A percentile compares a stretch with the other conserved stretches of the same genome.
Evolutionary conservation across 1,140 invertebrate species (phyloP).

Genomic region (Bombus waltoni): DNA sequence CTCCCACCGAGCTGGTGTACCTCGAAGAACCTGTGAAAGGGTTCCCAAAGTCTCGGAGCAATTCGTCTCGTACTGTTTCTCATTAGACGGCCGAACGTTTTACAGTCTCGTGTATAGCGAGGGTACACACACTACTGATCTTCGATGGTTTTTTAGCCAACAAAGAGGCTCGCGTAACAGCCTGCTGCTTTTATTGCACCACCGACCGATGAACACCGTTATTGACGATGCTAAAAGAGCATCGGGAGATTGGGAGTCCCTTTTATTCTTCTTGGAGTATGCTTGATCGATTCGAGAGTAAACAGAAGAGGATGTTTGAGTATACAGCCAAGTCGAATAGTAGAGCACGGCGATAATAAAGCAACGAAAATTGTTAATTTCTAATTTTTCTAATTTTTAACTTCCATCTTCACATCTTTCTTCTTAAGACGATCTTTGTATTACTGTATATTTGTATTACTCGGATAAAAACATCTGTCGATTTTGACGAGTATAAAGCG

Average conservation of each 20-base stretch:
- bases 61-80: conserved; percentile 44
- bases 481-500: too few relatives aligned
- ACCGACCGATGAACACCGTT: neutral
- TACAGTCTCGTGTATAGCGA: neutral
- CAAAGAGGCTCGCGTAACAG: neutral
- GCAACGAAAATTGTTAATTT: too few relatives aligned
- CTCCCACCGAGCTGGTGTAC: neutral
- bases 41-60: conserved; percentile 28
- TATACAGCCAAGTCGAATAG: too few relatives aligned
- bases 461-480: too few relatives aligned
- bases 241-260: neutral
- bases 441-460: too few relatives aligned
- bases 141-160: conserved; percentile 10
- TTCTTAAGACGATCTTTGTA: too few relatives aligned
- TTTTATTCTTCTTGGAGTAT: neutral
- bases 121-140: neutral
- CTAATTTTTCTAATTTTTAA: too few relatives aligned
- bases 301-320: neutral
- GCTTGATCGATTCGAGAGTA: conserved; percentile 33
- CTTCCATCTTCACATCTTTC: too few relatives aligned
- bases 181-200: conserved; percentile 20
- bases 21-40: conserved; percentile 23
- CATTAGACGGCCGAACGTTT: conserved; percentile 18
- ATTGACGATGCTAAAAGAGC: neutral
- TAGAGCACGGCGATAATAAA: too few relatives aligned